Base-by-base conservation (phyloP, 2,888 invertebrate genomes). In the Diabrotica balteata region DNA sequence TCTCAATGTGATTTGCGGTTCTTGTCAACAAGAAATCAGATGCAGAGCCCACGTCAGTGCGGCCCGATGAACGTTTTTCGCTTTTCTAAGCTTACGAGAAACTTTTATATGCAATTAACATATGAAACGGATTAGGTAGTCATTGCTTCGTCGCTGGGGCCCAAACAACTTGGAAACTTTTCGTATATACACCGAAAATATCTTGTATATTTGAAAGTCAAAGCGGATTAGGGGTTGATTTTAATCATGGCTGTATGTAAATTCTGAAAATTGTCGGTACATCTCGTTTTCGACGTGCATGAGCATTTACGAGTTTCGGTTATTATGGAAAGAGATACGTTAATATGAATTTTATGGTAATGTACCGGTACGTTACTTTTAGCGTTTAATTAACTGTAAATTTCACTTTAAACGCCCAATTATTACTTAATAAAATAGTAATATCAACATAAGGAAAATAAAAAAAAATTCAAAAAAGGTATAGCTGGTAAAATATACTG, bases 21-120 rank as follows among this genome's bases (percentile, higher is more conserved):
- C 32, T 32, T 32, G 32, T 32, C 32, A 32, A 32, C 32, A 32
- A 32, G 32, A 32, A 32, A 32, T 32, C 32, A 32, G 32, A 32
- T 32, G 32, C 32, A 32, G 32, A 32, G 32, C 5, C 32, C 5
- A 32, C 5, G 3, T 4, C 32, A 0, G 32, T 32, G 32, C 32
- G 4, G 7, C 42, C 43, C 7, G n/a, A n/a, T 6, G 54, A 11
- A 54, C 43, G 44, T 51, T 61, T 61, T 50, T 22, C 52, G 52
- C 61, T 53, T 45, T 53, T 7, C 45, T 52, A 61, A 53, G 8
- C 49, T 50, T 8, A 8, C 42, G 17, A 10, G 8, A n/a, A 52
- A 52, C 44, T 52, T 52, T 59, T 22, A 61, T 44, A 32, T 61
- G 52, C 61, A 61, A 61, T 61, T 61, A 61, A 61, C 53, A 61